Evolutionary conservation across 2,888 invertebrate genomes (phyloP).

Genomic region (Limnephilus lunatus): DNA sequence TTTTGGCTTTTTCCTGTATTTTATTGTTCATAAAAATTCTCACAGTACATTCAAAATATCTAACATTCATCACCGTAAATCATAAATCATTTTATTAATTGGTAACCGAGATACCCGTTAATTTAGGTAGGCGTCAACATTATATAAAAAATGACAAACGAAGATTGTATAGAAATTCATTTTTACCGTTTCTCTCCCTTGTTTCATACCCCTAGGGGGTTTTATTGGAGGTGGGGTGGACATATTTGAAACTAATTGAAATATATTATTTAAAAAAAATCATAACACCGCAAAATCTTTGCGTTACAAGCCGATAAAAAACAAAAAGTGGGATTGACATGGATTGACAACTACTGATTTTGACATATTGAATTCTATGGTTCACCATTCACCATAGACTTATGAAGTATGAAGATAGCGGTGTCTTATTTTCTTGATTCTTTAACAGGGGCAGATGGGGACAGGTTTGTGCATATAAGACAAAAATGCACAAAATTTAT

Average conservation of each 20-base stretch:
- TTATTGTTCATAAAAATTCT: not conserved
- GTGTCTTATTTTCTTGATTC: not conserved
- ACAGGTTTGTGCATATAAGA: not conserved
- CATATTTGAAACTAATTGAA: constrained; percentile 42
- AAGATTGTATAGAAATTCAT: constrained; percentile 65
- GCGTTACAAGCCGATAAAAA: constrained; percentile 19
- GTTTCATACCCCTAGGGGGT: constrained; percentile 91
- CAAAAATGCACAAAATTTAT: no score
- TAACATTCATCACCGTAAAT: not conserved
- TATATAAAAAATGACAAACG: constrained; percentile 43
- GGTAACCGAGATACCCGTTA: constrained; percentile 44
- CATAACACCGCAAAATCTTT: not conserved
- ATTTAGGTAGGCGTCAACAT: constrained; percentile 41
- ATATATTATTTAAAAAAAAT: not conserved
- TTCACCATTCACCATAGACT: not conserved
- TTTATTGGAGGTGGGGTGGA: constrained; percentile 84
- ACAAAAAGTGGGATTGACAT: constrained; percentile 27
- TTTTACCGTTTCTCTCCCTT: constrained; percentile 89
- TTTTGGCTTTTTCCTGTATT: not conserved
- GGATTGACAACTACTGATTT: constrained; percentile 21
- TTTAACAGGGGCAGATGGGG: not conserved
- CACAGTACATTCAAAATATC: not conserved
- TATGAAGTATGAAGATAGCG: not conserved
- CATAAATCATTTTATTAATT: constrained; percentile 44
- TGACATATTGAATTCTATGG: constrained; percentile 32